Conservation (phyloP, 2,797 vertebrate species). For the Myripristis murdjan region DNA sequence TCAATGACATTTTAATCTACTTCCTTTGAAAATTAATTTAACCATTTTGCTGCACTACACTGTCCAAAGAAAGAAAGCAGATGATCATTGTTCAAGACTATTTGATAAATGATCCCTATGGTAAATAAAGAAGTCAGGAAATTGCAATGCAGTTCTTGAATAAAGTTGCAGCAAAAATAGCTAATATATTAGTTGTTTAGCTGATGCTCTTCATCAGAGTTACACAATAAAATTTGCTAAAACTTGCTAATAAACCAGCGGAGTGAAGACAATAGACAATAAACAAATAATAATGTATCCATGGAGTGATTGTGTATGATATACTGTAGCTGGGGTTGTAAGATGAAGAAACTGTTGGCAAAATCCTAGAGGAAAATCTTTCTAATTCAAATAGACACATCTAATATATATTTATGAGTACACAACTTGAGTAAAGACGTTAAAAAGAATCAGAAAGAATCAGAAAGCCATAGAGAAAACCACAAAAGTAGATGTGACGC, state of each 20-base stretch:
- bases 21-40: constrained; percentile 19
- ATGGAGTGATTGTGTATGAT: not conserved
- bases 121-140: constrained; percentile 1
- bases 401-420: not conserved
- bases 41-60: constrained; percentile 10
- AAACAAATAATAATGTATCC: not conserved
- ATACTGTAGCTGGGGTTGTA: not conserved
- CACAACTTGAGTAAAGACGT: not conserved
- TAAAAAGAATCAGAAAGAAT: constrained; percentile 5
- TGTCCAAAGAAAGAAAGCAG: constrained; percentile 1
- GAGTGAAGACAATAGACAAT: not conserved
- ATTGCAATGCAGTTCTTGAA: too few relatives aligned
- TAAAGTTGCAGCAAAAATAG: too few relatives aligned
- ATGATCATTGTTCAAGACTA: not conserved
- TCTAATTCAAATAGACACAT: not conserved
- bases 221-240: not conserved
- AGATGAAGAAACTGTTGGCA: not conserved
- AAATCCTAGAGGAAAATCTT: not conserved
- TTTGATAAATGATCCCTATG: not conserved
- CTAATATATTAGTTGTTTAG: not conserved
- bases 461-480: constrained; percentile 38
- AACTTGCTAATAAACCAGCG: not conserved
- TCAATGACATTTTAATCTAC: constrained; percentile 14
- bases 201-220: not conserved
- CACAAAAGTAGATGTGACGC: constrained; percentile 45